Evolutionary conservation across 1,140 invertebrate species (phyloP).

Genomic region (Coptotermes formosanus): DNA sequence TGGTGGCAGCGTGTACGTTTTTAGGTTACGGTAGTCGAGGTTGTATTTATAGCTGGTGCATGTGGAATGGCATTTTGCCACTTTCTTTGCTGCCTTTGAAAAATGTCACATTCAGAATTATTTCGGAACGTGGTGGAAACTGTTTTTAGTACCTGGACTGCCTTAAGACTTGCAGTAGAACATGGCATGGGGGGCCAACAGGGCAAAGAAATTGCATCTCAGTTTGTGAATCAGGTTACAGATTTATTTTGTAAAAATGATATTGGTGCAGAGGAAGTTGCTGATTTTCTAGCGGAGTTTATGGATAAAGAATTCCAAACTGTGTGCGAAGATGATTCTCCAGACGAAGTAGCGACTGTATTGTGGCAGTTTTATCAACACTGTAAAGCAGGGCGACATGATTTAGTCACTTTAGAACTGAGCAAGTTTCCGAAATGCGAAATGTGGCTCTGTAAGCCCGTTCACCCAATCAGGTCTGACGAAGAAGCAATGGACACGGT

Average conservation of each 20-base stretch:
- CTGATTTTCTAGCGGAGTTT: slow-evolving; percentile 59
- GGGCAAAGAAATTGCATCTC: slow-evolving; percentile 58
- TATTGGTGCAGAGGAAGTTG: slow-evolving; percentile 49
- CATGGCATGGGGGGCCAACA: slow-evolving; percentile 64
- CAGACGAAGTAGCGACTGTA: slow-evolving; percentile 52
- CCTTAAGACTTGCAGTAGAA: slow-evolving; percentile 60
- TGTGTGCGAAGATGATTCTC: slow-evolving; percentile 61
- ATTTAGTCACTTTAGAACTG: slow-evolving; percentile 42
- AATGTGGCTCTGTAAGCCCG: background rate
- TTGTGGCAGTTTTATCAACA: slow-evolving; percentile 49
- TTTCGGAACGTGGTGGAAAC: slow-evolving; percentile 59
- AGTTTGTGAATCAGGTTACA: slow-evolving; percentile 55
- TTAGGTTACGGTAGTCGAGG: too few species aligned
- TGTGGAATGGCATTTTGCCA: too few species aligned
- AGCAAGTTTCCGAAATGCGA: background rate
- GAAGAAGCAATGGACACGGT: background rate
- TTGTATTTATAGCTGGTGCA: too few species aligned
- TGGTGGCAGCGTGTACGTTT: too few species aligned
- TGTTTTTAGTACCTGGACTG: slow-evolving; percentile 64
- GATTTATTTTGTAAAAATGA: background rate
- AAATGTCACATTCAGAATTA: background rate
- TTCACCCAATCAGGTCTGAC: background rate
- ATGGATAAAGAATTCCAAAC: slow-evolving; percentile 67
- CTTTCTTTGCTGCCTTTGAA: too few species aligned
- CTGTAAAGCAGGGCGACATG: slow-evolving; percentile 46